A percentile compares a stretch with the other conserved stretches of the same genome.
Evolutionary conservation across 53 echinoderm and acorn worm species (phyloP).

Genomic region (Mesocentrotus franciscanus): DNA sequence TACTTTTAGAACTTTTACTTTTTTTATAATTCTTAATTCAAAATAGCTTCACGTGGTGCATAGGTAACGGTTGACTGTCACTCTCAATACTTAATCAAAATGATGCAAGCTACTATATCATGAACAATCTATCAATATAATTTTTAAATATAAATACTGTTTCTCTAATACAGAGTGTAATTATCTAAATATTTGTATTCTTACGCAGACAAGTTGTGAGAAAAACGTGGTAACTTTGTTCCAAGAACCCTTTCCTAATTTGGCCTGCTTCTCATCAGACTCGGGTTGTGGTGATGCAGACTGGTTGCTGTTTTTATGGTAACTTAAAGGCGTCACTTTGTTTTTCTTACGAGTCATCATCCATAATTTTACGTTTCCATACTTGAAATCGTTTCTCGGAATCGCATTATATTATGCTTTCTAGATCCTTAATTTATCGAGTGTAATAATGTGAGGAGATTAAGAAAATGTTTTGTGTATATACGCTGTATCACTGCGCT

Average conservation of each 20-base stretch:
- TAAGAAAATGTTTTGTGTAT: neutral
- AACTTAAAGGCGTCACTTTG: neutral
- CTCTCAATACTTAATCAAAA: too few relatives aligned
- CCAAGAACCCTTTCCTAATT: neutral
- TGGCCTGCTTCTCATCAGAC: neutral
- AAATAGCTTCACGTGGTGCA: too few relatives aligned
- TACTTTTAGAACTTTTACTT: too few relatives aligned
- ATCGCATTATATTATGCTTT: neutral
- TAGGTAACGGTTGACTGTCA: too few relatives aligned
- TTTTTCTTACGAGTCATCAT: conserved; percentile 5
- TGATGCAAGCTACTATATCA: too few relatives aligned
- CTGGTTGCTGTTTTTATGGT: conserved; percentile 4
- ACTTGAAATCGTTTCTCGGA: neutral
- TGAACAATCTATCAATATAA: too few relatives aligned
- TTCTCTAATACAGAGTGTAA: too few relatives aligned
- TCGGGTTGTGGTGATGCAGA: neutral
- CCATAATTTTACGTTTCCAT: neutral
- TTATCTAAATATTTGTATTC: neutral
- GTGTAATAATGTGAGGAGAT: neutral
- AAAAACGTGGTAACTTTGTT: neutral
- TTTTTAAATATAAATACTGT: too few relatives aligned
- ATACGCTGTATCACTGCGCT: neutral
- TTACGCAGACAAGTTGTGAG: neutral
- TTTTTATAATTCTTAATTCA: too few relatives aligned
- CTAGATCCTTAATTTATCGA: neutral